Conservation (phyloP, 2,888 invertebrate species). For the Monopis laevigella region DNA sequence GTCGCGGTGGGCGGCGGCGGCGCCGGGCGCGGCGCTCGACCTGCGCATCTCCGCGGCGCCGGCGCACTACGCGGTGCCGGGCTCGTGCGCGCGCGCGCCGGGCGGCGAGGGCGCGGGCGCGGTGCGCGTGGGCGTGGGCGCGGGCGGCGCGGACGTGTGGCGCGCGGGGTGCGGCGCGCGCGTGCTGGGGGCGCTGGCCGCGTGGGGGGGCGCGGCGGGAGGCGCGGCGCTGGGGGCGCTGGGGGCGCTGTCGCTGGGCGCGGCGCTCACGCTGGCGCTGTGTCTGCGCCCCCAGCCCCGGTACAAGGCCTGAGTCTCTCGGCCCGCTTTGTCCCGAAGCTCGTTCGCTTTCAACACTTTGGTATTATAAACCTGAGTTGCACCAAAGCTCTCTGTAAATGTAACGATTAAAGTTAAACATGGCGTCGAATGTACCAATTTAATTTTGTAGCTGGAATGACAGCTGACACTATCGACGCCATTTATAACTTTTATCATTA, state of each 20-base stretch:
- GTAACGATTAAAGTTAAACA: too few relatives aligned
- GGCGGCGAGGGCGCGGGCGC: slow-evolving; percentile 25
- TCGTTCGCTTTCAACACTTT: too few relatives aligned
- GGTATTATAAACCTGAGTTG: too few relatives aligned
- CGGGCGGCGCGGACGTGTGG: slow-evolving; percentile 27
- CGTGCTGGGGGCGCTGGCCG: slow-evolving; percentile 32
- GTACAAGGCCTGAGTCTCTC: slow-evolving; percentile 53
- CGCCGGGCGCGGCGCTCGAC: slow-evolving; percentile 30
- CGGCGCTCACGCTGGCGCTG: slow-evolving; percentile 46
- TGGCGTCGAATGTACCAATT: too few relatives aligned
- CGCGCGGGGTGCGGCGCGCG: slow-evolving; percentile 25
- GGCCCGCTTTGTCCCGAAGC: too few relatives aligned
- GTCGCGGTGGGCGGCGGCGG: slow-evolving; percentile 14
- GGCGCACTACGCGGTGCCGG: slow-evolving; percentile 42
- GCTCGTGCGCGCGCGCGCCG: slow-evolving; percentile 40
- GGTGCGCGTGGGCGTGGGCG: slow-evolving; percentile 33
- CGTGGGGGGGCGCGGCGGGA: slow-evolving; percentile 12
- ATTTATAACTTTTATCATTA: too few relatives aligned
- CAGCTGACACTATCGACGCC: too few relatives aligned
- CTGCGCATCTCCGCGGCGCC: slow-evolving; percentile 42
- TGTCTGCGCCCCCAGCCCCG: slow-evolving; percentile 38
- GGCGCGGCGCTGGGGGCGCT: slow-evolving; percentile 27
- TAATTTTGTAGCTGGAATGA: too few relatives aligned
- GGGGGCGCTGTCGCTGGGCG: slow-evolving; percentile 39
- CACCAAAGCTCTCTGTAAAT: too few relatives aligned